Base-by-base conservation (phyloP, 2,797 vertebrate species). In the Protosalanx chinensis region DNA sequence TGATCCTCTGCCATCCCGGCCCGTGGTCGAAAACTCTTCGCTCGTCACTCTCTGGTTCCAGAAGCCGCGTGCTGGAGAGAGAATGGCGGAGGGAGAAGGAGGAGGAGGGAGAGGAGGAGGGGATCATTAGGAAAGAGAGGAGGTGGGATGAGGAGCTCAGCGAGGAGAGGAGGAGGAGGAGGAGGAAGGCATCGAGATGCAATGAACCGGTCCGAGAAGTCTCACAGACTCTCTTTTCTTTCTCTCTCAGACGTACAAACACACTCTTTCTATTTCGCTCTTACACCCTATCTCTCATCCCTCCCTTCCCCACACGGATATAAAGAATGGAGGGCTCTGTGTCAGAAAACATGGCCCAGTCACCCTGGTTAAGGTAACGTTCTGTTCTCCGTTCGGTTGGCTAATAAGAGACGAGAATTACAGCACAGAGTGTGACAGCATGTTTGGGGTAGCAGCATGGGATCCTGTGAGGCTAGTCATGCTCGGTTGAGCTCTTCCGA, bases 401-500 rank as follows among this genome's bases (percentile, higher is more conserved):
- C 61, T 16, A 68, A 68, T 49, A 5, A 23, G 51, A 53, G 18
- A 53, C 13, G 51, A 18, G 51, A 18, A 15, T 15, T 3, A 18
- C 10, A 1, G 46, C 2, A 2, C 18, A 23, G 53, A 15, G 68
- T 60, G 76, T 81, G 72, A 80, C 51, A 37, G 57, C 77, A 64
- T 78, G 80, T 74, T 82, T 77, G 53, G 49, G 72, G 41, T 67
- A 79, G 71, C 67, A 79, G 73, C 71, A 64, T 79, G 76, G 78
- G 72, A 70, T 67, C 27, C 59, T 56, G 58, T 79, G 75, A 72
- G 72, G 70, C 77, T 67, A 71, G 65, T 35, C 59, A 51, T 57
- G 67, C 68, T 81, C 71, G 37, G 56, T 51, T 79, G 58, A 70
- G 20, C 46, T 76, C 73, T 69, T 76, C 73, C 68, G 51, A 64